Conservation (phyloP, 2,888 invertebrate species). For the Orthosia cruda region DNA sequence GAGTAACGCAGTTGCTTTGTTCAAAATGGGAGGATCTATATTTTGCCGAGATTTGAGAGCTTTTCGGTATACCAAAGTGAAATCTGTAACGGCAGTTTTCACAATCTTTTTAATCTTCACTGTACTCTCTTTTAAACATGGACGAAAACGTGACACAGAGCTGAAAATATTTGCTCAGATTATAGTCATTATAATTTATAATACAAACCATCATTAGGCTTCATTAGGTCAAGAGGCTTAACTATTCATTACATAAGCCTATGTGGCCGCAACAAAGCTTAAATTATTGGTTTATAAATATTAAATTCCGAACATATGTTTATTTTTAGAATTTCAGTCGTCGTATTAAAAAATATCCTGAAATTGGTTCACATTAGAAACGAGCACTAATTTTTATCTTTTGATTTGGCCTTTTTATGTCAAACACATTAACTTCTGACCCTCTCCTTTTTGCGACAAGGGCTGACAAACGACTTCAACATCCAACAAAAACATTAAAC, state of each 20-base stretch:
- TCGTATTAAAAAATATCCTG: neutral
- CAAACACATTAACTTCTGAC: conserved; percentile 19
- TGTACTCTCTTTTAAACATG: neutral
- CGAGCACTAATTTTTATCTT: conserved; percentile 9
- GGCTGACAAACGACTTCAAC: conserved; percentile 26
- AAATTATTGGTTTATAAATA: too few relatives aligned
- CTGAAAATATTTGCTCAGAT: neutral
- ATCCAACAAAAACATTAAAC: conserved; percentile 40
- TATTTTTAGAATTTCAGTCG: too few relatives aligned
- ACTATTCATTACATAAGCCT: too few relatives aligned
- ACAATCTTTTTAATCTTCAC: neutral
- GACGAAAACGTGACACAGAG: neutral
- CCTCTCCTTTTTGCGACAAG: conserved; percentile 27
- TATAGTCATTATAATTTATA: neutral
- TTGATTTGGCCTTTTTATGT: conserved; percentile 17
- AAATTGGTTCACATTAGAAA: too few relatives aligned
- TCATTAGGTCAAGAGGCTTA: too few relatives aligned
- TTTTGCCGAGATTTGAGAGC: conserved; percentile 17
- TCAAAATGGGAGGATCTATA: neutral
- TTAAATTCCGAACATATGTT: too few relatives aligned
- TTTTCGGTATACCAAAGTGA: conserved; percentile 21
- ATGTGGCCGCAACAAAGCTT: too few relatives aligned
- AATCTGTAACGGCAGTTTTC: neutral
- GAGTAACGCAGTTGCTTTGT: neutral
- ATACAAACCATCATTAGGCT: too few relatives aligned